A percentile compares a stretch with the other conserved stretches of the same genome.
Conservation (phyloP, 2,113 vertebrate species). For the Coturnix japonica region DNA sequence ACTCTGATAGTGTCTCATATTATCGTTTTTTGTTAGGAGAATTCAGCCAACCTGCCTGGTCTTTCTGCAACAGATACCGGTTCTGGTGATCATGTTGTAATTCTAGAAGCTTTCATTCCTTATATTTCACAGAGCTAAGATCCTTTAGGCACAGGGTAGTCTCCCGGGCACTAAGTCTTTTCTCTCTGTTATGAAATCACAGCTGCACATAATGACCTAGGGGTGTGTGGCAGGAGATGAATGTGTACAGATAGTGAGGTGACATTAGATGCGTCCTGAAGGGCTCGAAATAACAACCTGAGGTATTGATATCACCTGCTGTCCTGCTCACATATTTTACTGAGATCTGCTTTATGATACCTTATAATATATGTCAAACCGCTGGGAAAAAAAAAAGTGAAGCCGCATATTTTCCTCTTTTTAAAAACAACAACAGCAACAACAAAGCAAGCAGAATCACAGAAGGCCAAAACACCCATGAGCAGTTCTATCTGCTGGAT, state of each 20-base stretch:
- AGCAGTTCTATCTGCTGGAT: not conserved
- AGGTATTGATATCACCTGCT: not conserved
- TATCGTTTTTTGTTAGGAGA: not conserved
- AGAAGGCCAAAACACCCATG: not conserved
- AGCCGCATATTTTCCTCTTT: not conserved
- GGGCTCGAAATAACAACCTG: not conserved
- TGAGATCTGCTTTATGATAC: not conserved
- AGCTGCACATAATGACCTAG: not conserved
- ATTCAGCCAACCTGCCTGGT: not conserved
- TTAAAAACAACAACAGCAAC: not conserved
- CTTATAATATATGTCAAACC: not conserved
- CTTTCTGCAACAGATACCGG: not conserved
- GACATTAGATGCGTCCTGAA: not conserved
- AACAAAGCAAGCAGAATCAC: too few relatives aligned
- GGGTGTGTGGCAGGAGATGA: not conserved
- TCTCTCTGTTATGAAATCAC: not conserved
- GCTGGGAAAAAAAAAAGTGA: not conserved
- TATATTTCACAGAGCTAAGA: conserved; percentile 5
- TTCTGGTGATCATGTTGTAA: not conserved
- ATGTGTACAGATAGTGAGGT: not conserved
- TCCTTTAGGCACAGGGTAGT: not conserved
- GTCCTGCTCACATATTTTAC: not conserved
- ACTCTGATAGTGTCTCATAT: not conserved
- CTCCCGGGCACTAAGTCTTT: not conserved
- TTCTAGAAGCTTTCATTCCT: not conserved